Conservation (phyloP, 2,888 invertebrate genomes). For the Mythimna impura region DNA sequence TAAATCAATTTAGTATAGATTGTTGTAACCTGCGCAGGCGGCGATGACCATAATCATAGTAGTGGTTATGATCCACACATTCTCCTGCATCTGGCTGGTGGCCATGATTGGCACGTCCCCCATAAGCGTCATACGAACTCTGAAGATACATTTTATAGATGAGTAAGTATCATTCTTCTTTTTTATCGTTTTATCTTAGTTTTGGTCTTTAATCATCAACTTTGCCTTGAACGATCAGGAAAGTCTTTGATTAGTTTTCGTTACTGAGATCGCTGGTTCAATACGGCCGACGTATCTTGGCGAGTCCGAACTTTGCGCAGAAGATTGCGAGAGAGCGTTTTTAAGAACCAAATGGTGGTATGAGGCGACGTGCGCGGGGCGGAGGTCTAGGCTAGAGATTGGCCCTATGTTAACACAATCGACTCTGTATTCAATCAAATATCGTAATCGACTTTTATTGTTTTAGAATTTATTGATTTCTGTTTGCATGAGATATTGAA, state of each 20-base stretch:
- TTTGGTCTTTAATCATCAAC: not conserved
- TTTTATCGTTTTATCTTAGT: constrained; percentile 21
- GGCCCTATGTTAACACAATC: too few species aligned
- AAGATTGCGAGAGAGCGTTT: too few species aligned
- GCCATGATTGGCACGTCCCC: constrained; percentile 75
- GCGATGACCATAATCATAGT: constrained; percentile 80
- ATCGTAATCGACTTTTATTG: too few species aligned
- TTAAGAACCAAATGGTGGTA: too few species aligned
- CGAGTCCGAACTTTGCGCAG: too few species aligned
- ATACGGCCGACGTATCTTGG: too few species aligned
- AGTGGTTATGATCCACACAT: constrained; percentile 80
- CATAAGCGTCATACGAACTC: constrained; percentile 75
- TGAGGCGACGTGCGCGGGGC: too few species aligned
- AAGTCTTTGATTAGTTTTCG: not conserved
- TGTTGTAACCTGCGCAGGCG: constrained; percentile 66
- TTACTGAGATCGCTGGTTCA: not conserved
- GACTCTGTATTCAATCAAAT: too few species aligned
- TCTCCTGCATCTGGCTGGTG: constrained; percentile 82
- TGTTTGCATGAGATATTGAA: too few species aligned
- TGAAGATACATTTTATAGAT: constrained; percentile 80
- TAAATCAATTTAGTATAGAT: not conserved
- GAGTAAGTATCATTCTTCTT: constrained; percentile 73
- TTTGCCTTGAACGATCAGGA: not conserved
- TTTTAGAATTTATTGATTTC: too few species aligned
- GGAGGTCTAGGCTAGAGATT: too few species aligned